Percentiles rank a stretch among this genome's conserved stretches.
Evolutionary conservation across 35 echinoderm and acorn worm species (phyloP).

Genomic region (Diadema setosum): DNA sequence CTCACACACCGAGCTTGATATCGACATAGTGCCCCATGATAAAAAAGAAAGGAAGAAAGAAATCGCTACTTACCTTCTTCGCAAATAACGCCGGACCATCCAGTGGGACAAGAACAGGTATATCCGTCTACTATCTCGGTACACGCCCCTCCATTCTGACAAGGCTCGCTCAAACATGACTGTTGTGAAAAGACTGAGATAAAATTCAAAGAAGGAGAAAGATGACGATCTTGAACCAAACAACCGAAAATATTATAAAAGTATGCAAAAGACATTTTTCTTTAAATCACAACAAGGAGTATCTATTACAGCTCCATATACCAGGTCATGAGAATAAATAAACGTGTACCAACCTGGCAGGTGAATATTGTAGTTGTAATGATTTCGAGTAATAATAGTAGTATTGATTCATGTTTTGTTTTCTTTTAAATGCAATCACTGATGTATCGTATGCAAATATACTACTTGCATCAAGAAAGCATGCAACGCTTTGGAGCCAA

Average conservation of each 20-base stretch:
- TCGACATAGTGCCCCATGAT: neutral
- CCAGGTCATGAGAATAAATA: neutral
- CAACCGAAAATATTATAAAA: neutral
- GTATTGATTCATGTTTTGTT: too few relatives aligned
- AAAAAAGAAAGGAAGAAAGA: neutral
- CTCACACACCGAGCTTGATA: neutral
- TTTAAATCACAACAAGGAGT: too few relatives aligned
- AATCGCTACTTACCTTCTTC: slow-evolving; percentile 44
- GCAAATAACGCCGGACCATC: slow-evolving; percentile 58
- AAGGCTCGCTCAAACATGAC: slow-evolving; percentile 63
- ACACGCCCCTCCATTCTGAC: slow-evolving; percentile 68
- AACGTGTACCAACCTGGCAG: too few relatives aligned
- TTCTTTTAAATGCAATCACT: too few relatives aligned
- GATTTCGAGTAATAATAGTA: too few relatives aligned
- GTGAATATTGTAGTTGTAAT: too few relatives aligned
- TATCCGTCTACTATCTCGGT: slow-evolving; percentile 1
- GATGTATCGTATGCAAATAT: too few relatives aligned
- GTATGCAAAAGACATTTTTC: neutral
- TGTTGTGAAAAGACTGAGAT: neutral
- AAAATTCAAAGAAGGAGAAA: neutral
- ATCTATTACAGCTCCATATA: neutral
- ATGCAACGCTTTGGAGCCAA: too few relatives aligned
- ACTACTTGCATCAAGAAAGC: too few relatives aligned
- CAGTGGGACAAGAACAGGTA: slow-evolving; percentile 51
- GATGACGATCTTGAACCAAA: neutral